Percentiles rank a stretch among this genome's conserved stretches.
Evolutionary conservation across 1,140 invertebrate species (phyloP).

Genomic region (Globodera rostochiensis): DNA sequence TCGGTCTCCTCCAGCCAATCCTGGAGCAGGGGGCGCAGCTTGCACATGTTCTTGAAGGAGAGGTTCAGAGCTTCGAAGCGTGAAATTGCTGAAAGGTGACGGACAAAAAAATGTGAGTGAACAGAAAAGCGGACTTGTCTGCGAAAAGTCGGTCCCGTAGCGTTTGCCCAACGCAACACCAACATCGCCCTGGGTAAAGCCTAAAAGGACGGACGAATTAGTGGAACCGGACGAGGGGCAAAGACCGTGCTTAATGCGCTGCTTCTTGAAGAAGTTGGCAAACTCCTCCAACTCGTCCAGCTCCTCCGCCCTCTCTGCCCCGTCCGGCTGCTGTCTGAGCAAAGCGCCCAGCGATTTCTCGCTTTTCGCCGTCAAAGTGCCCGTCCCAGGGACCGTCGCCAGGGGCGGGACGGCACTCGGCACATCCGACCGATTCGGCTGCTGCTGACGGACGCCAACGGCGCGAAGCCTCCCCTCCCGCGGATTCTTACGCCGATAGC

Average conservation of each 20-base stretch:
- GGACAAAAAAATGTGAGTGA: neutral
- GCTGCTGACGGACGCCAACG: neutral
- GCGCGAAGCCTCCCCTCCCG: neutral
- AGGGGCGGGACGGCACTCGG: neutral
- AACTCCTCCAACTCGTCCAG: conserved; percentile 93
- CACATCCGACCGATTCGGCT: neutral
- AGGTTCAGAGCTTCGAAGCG: conserved; percentile 96
- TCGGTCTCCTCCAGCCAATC: conserved; percentile 97
- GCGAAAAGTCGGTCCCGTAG: conserved; percentile 97
- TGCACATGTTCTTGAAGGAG: conserved; percentile 99
- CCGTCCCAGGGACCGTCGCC: conserved; percentile 15
- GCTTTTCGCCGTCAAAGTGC: conserved; percentile 23
- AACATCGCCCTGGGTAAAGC: conserved; percentile 97
- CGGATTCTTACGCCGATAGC: conserved; percentile 1
- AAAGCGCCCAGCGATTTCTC: conserved; percentile 27
- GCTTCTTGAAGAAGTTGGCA: conserved; percentile 92
- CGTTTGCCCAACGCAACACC: conserved; percentile 96
- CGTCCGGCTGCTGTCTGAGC: conserved; percentile 20
- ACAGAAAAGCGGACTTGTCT: conserved; percentile 75
- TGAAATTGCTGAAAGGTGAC: conserved; percentile 75
- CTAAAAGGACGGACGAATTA: conserved; percentile 66
- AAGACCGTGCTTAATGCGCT: conserved; percentile 83
- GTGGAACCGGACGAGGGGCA: no score
- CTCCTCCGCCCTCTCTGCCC: conserved; percentile 68
- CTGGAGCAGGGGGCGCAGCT: conserved; percentile 91